Conservation (phyloP, 2,113 vertebrate species). For the Dryoscopus gambensis region DNA sequence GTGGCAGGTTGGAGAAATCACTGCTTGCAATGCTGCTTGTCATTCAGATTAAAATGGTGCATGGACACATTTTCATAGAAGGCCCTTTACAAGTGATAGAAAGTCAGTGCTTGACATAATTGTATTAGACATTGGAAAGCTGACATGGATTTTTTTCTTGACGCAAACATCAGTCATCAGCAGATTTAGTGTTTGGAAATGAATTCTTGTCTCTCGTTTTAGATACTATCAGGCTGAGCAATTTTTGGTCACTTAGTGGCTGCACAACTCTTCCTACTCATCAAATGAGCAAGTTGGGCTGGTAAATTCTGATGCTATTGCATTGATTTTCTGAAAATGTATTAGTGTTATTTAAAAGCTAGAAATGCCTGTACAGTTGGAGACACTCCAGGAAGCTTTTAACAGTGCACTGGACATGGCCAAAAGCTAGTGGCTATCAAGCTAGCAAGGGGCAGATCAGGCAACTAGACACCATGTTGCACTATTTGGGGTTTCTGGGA, state of each 20-base stretch:
- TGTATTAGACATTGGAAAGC: neutral
- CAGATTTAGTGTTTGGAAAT: neutral
- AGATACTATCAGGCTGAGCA: neutral
- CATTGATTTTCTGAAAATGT: neutral
- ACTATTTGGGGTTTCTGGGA: neutral
- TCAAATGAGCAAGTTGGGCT: neutral
- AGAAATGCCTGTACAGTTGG: neutral
- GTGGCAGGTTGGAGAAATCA: neutral
- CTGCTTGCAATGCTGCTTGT: neutral
- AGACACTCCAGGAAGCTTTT: neutral
- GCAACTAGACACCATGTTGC: fast-evolving
- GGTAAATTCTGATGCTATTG: neutral
- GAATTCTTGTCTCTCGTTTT: neutral
- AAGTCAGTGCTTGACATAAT: neutral
- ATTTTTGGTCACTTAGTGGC: neutral
- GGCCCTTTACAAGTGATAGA: neutral
- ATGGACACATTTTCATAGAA: neutral
- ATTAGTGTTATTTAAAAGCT: neutral
- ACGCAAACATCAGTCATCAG: neutral
- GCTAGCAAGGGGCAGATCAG: neutral
- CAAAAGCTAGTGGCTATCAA: neutral
- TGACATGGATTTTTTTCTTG: neutral
- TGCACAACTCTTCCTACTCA: neutral
- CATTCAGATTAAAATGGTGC: neutral
- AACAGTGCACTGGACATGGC: neutral